Evolutionary conservation across 2,113 vertebrate genomes (phyloP).

Genomic region (Plecotus auritus): DNA sequence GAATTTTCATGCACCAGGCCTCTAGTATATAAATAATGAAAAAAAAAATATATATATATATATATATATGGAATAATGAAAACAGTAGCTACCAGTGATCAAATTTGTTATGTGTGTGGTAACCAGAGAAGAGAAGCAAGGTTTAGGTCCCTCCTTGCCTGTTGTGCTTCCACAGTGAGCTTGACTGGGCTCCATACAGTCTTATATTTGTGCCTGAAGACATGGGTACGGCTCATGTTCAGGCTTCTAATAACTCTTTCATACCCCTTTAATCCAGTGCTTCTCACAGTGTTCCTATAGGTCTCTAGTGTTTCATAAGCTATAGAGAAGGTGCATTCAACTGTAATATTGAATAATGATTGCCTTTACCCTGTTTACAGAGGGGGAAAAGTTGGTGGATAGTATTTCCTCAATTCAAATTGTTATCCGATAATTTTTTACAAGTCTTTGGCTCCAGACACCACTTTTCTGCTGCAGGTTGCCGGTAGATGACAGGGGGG

Average conservation of each 20-base stretch:
- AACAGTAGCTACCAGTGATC: neutral
- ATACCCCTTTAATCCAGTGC: neutral
- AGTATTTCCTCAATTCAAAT: constrained; percentile 19
- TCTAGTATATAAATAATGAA: too few relatives aligned
- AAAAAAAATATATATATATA: too few relatives aligned
- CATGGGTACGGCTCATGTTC: neutral
- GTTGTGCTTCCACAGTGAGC: neutral
- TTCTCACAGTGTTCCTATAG: neutral
- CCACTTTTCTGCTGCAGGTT: neutral
- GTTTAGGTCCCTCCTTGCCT: neutral
- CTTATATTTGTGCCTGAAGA: neutral
- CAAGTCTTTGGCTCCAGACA: neutral
- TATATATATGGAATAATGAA: neutral
- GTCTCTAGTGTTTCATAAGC: neutral
- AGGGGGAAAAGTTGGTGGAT: neutral
- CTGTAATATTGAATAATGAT: neutral
- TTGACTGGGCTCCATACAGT: neutral
- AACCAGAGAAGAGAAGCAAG: neutral
- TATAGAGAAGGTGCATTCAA: neutral
- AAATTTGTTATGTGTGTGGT: neutral
- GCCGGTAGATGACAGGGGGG: neutral
- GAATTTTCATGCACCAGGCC: too few relatives aligned
- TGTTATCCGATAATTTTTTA: neutral
- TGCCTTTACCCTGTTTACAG: neutral
- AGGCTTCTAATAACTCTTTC: neutral